These are phyloP conservation scores for Pseudococcus jackbeardsleyi DNA, from an alignment of 2,888 invertebrate genomes.

Conservation along the genomic window DNA sequence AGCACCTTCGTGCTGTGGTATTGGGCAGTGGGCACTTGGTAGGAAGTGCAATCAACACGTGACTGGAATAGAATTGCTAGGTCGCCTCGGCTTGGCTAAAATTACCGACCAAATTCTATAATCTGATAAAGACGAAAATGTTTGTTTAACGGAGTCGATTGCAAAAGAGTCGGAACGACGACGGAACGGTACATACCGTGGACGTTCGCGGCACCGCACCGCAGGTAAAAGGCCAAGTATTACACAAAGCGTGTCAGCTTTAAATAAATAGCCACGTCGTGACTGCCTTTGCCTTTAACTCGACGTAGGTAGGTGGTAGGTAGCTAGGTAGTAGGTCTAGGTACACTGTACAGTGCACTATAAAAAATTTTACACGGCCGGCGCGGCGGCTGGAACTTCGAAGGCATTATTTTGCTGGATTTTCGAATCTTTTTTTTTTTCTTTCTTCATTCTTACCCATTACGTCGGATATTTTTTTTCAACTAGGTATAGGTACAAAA, in stretches of 20 bases:
- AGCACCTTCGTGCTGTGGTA: background rate
- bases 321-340: too few species aligned
- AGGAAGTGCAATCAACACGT: conserved; percentile 60
- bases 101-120: conserved; percentile 48
- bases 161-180: conserved; percentile 29
- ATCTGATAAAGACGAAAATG: conserved; percentile 57
- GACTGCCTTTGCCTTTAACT: conserved; percentile 35
- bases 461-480: background rate
- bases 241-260: conserved; percentile 57
- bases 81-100: background rate
- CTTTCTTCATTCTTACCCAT: background rate
- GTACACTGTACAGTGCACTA: too few species aligned
- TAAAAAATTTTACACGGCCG: background rate
- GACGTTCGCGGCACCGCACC: background rate
- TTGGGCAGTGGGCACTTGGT: background rate
- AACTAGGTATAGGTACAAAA: background rate
- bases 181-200: too few species aligned
- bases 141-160: conserved; percentile 34
- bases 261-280: conserved; percentile 59
- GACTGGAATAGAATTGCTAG: conserved; percentile 32
- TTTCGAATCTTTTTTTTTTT: background rate
- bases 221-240: background rate
- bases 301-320: too few species aligned
- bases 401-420: background rate
- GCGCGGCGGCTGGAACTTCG: background rate